These are phyloP conservation scores for Acyrthosiphon pisum DNA, from an alignment of 1,140 invertebrate species.

Conservation along the genomic window DNA sequence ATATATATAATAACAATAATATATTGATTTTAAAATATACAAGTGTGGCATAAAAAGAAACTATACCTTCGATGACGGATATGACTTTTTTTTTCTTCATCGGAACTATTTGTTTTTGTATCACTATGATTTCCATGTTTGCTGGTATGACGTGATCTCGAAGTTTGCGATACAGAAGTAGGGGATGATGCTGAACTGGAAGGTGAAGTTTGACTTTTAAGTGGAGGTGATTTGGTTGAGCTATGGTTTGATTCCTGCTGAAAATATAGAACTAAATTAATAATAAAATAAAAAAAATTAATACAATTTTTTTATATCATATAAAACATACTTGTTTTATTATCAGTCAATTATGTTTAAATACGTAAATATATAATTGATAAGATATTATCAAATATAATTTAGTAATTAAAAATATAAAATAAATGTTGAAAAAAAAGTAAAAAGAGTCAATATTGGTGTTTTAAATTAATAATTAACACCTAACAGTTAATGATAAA, in stretches of 20 bases:
- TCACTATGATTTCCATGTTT: conserved; percentile 35
- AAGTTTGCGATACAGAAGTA: not conserved
- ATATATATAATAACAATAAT: not conserved
- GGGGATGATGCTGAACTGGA: conserved; percentile 45
- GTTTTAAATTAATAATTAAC: conserved; percentile 46
- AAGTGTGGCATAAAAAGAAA: not conserved
- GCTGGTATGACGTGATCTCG: not conserved
- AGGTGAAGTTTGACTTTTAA: conserved; percentile 37
- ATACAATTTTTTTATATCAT: not conserved
- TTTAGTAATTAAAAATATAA: conserved; percentile 23
- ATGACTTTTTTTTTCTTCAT: conserved; percentile 58
- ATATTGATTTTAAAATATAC: not conserved
- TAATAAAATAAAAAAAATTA: not conserved
- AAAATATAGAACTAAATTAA: conserved; percentile 52
- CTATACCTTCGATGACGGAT: conserved; percentile 58
- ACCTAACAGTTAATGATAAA: conserved; percentile 50
- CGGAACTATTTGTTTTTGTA: conserved; percentile 43
- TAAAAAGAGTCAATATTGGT: conserved; percentile 7
- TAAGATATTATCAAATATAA: conserved; percentile 29
- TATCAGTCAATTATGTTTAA: conserved; percentile 4
- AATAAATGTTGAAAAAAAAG: not conserved
- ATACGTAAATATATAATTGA: conserved; percentile 30
- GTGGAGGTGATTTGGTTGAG: conserved; percentile 26
- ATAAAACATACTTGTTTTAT: conserved; percentile 31
- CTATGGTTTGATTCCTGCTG: conserved; percentile 54